Percentiles rank a stretch among this genome's conserved stretches.
Evolutionary conservation across 2,113 vertebrate genomes (phyloP).

Genomic region (Symphodus melops): DNA sequence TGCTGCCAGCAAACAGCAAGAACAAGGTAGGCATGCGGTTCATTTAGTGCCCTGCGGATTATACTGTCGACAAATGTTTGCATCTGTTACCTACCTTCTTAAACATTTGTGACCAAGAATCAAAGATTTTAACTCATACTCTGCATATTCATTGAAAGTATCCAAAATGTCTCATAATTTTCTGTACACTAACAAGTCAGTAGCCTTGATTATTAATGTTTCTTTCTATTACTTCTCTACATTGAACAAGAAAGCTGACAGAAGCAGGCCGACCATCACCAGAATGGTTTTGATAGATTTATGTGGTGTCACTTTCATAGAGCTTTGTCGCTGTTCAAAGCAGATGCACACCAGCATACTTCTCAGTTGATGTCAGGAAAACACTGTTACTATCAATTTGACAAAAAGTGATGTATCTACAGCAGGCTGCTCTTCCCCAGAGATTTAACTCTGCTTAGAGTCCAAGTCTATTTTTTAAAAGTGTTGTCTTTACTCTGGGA

Average conservation of each 20-base stretch:
- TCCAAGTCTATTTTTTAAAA: slow-evolving; percentile 35
- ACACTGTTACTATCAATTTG: slow-evolving; percentile 22
- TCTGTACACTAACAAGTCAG: slow-evolving; percentile 10
- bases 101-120: background rate
- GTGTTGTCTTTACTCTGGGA: background rate
- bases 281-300: slow-evolving; percentile 17
- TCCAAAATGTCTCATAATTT: slow-evolving; percentile 10
- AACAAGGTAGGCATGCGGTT: slow-evolving; percentile 79
- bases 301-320: slow-evolving; percentile 12
- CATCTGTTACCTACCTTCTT: slow-evolving; percentile 11
- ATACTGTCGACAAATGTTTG: background rate
- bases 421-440: background rate
- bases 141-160: slow-evolving; percentile 14
- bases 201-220: background rate
- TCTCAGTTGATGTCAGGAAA: slow-evolving; percentile 5
- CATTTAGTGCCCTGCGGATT: slow-evolving; percentile 3
- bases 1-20: slow-evolving; percentile 80
- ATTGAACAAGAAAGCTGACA: background rate
- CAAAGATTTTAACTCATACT: slow-evolving; percentile 4
- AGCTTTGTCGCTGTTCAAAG: background rate
- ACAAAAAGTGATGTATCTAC: slow-evolving; percentile 19
- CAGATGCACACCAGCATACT: background rate
- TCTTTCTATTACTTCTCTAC: background rate
- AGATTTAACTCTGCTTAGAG: background rate
- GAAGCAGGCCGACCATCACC: slow-evolving; percentile 8